Percentiles rank a stretch among this genome's conserved stretches.
phyloP scores from a whole-genome alignment of 2,888 invertebrate genomes.

The Ischnus inquisitorius region DNA sequence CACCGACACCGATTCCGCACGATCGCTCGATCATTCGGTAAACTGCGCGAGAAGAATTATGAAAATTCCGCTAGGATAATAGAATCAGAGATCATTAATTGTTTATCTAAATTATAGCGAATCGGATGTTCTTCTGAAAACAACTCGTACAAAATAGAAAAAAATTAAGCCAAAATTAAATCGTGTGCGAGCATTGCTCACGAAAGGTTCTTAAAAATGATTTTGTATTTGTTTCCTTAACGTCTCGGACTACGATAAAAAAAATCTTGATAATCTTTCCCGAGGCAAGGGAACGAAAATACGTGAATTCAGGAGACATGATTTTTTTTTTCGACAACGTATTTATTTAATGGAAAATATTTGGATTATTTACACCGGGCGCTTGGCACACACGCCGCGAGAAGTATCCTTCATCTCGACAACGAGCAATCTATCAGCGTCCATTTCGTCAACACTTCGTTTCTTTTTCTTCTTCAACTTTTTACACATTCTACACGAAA shows the following conservation, averaged over 20 bases:
- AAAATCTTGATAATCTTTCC: no score
- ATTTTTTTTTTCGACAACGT: constrained; percentile 64
- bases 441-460: constrained; percentile 24
- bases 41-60: background rate
- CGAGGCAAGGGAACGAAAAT: background rate
- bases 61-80: background rate
- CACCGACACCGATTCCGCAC: background rate
- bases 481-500: constrained; percentile 48
- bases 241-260: no score
- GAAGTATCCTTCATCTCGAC: constrained; percentile 39
- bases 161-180: no score
- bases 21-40: background rate
- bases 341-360: constrained; percentile 84
- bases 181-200: no score
- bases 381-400: constrained; percentile 43
- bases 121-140: no score
- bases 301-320: background rate
- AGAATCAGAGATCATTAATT: background rate
- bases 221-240: no score
- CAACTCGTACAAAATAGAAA: no score
- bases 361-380: constrained; percentile 81
- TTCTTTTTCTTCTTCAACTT: constrained; percentile 7
- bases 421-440: constrained; percentile 38
- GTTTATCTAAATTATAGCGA: no score
- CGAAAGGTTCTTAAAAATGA: background rate